Base-by-base conservation (phyloP, 2,888 invertebrate species). In the Asteroscopus sphinx region DNA sequence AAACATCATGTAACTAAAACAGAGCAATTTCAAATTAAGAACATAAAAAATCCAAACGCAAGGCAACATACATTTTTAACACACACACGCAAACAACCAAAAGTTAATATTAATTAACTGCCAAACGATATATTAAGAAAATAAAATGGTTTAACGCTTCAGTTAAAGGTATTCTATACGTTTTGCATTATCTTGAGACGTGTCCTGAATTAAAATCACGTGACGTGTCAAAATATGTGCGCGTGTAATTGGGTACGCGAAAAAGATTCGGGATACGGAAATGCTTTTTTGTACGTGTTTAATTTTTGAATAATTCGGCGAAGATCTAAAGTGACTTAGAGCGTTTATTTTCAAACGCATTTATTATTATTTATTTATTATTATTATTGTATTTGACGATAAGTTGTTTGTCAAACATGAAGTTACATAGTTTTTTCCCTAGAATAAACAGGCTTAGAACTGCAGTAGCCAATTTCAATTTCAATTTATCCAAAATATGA, bases 91-190 rank as follows among this genome's bases (percentile, higher is more conserved):
- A n/a, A 26, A 9, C 21, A 53, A 45, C 32, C 15, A 47, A 47
- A 44, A 64, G 33, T 60, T 44, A 47, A 53, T 46, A 40, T 66
- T 75, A 64, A 73, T 73, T 64, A 70, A 12, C 51, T 68, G 70
- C 47, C 70, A 60, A 64, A 40, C 46, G 52, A 44, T 44, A 25
- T 39, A 60, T 54, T 46, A 47, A 41, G 13, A 46, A 48, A 49
- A 58, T 59, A 36, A 54, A 65, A 73, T 47, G 46, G 25, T 44
- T 39, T 47, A 61, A 61, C 61, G 49, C 32, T 55, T 56, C 17
- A 45, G 46, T 53, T 37, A 54, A 73, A 40, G 26, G 33, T 36
- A 58, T 49, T 57, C 37, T 48, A 39, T 54, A 59, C 45, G 28
- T 25, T 46, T 15, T 44, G 48, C 26, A 56, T 61, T 68, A 56